Conservation (phyloP, 1,140 invertebrate genomes). For the Mercenaria mercenaria region DNA sequence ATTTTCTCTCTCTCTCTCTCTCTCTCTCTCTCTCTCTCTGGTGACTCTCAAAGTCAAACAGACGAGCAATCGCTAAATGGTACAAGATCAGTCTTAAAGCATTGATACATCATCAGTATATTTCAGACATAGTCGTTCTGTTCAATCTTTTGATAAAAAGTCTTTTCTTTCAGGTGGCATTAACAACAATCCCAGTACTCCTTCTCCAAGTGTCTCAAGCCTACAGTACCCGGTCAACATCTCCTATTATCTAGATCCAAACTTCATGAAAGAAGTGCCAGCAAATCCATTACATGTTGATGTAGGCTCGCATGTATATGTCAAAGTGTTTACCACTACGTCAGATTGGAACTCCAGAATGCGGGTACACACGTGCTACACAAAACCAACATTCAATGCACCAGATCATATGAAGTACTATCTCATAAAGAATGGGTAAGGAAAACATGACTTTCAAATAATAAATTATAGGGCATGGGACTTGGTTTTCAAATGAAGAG, state of each 20-base stretch:
- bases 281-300: constrained; percentile 27
- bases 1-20: too few species aligned
- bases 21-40: too few species aligned
- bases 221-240: constrained; percentile 44
- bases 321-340: constrained; percentile 56
- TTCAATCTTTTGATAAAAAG: too few species aligned
- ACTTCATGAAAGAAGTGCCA: constrained; percentile 18
- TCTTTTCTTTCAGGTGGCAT: neutral
- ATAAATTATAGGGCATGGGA: too few species aligned
- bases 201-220: neutral
- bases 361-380: constrained; percentile 59
- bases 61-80: too few species aligned
- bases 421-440: constrained; percentile 65
- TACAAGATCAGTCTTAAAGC: too few species aligned
- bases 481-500: too few species aligned
- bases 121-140: too few species aligned
- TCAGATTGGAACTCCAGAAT: constrained; percentile 45
- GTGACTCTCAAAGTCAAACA: too few species aligned
- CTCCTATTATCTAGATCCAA: constrained; percentile 41
- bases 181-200: neutral
- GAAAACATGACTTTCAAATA: neutral
- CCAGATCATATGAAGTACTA: constrained; percentile 37
- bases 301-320: constrained; percentile 64
- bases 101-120: too few species aligned
- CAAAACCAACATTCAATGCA: neutral